Evolutionary conservation across 1,140 invertebrate genomes (phyloP).

Genomic region (Drosophila ogumai): DNA sequence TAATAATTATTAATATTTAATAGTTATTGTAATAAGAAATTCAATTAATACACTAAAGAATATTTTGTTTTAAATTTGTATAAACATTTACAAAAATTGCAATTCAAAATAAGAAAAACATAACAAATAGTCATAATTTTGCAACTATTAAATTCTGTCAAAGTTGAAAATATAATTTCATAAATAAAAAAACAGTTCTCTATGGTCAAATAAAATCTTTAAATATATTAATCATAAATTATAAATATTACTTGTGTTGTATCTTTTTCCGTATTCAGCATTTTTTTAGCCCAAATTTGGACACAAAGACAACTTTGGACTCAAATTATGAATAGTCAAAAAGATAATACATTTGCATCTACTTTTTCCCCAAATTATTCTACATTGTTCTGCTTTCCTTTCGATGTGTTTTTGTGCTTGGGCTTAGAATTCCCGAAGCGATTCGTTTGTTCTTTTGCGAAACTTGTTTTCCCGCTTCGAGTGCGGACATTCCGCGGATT

Average conservation of each 20-base stretch:
- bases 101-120: too few relatives aligned
- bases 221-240: neutral
- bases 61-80: neutral
- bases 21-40: too few relatives aligned
- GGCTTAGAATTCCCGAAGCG: constrained; percentile 49
- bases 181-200: neutral
- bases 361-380: constrained; percentile 51
- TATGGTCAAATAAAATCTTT: neutral
- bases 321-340: constrained; percentile 14
- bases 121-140: too few relatives aligned
- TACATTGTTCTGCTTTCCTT: constrained; percentile 46
- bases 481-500: constrained; percentile 58
- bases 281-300: constrained; percentile 1
- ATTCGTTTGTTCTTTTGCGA: constrained; percentile 74
- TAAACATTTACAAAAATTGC: too few relatives aligned
- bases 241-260: neutral
- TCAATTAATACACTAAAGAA: too few relatives aligned
- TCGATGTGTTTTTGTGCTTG: neutral
- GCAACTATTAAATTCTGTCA: too few relatives aligned
- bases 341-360: constrained; percentile 41
- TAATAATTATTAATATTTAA: too few relatives aligned
- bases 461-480: constrained; percentile 59
- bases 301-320: too few relatives aligned
- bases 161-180: too few relatives aligned
- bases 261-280: constrained; percentile 1